These are phyloP conservation scores for Amblyraja radiata DNA, from an alignment of 2,797 vertebrate species.

Conservation along the genomic window DNA sequence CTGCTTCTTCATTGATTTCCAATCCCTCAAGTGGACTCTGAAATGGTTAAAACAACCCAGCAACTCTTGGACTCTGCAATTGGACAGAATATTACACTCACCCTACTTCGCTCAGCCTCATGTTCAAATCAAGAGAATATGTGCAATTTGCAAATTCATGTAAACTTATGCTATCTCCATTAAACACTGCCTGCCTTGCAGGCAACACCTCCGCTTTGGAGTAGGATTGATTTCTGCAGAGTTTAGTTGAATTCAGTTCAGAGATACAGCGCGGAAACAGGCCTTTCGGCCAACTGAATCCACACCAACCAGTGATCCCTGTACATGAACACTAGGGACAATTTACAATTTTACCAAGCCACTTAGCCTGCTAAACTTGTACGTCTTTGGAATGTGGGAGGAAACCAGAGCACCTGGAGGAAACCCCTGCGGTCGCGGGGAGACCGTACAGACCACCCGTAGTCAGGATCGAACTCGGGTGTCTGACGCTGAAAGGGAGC, in stretches of 20 bases:
- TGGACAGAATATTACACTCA: background rate
- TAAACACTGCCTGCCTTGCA: background rate
- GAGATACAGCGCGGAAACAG: too few relatives aligned
- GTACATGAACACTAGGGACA: too few relatives aligned
- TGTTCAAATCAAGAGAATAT: background rate
- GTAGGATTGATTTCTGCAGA: background rate
- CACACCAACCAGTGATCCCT: too few relatives aligned
- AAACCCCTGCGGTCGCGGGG: too few relatives aligned
- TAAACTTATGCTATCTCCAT: background rate
- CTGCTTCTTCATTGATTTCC: background rate
- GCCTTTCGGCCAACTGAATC: too few relatives aligned
- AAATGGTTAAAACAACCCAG: constrained; percentile 11
- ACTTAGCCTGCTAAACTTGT: too few relatives aligned
- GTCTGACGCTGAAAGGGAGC: too few relatives aligned
- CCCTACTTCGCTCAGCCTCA: background rate
- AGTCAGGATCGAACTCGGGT: too few relatives aligned
- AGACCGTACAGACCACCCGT: too few relatives aligned
- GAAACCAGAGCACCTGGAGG: too few relatives aligned
- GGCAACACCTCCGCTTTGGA: constrained; percentile 13
- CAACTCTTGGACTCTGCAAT: background rate
- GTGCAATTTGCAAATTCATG: background rate
- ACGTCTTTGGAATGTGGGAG: too few relatives aligned
- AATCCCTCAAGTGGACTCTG: background rate
- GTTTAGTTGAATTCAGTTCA: background rate
- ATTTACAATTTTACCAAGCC: too few relatives aligned